phyloP scores from a whole-genome alignment of 2,113 vertebrate genomes.

The Gambusia affinis region DNA sequence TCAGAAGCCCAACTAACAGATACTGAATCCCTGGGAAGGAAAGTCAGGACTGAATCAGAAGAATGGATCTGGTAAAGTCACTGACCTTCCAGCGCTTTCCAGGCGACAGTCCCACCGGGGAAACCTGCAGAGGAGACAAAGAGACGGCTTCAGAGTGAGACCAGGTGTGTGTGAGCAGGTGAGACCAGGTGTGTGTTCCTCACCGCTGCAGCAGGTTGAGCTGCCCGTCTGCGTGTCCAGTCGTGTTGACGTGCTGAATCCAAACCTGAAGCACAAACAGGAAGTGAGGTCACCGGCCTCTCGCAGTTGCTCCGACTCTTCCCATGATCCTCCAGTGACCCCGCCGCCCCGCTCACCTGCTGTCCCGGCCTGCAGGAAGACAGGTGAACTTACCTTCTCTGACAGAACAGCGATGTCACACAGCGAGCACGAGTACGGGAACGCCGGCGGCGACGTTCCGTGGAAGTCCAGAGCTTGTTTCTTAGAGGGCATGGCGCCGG shows the following conservation, averaged over 20 bases:
- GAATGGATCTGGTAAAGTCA: not conserved
- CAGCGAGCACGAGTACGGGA: slow-evolving; percentile 74
- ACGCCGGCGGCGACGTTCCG: slow-evolving; percentile 52
- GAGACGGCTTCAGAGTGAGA: not conserved
- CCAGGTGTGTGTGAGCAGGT: not conserved
- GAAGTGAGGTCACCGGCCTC: not conserved
- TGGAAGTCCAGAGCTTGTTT: slow-evolving; percentile 73
- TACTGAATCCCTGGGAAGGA: too few relatives aligned
- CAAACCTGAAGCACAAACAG: slow-evolving; percentile 59
- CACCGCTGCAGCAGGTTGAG: slow-evolving; percentile 72
- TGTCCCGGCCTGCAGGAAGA: not conserved
- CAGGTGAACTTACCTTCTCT: slow-evolving; percentile 69
- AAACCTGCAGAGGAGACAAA: slow-evolving; percentile 57
- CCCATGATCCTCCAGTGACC: not conserved
- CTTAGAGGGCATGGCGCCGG: slow-evolving; percentile 21
- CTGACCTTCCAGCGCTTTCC: slow-evolving; percentile 55
- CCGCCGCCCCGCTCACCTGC: not conserved
- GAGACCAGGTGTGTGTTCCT: slow-evolving; percentile 19
- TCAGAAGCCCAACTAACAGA: too few relatives aligned
- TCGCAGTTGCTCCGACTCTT: not conserved
- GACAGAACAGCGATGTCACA: slow-evolving; percentile 74
- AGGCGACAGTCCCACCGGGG: slow-evolving; percentile 75
- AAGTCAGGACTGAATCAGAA: too few relatives aligned
- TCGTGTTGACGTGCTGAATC: slow-evolving; percentile 57
- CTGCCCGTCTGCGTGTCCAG: slow-evolving; percentile 70